These are phyloP conservation scores for Neopelma chrysocephalum DNA, from an alignment of 2,797 vertebrate genomes.

Conservation along the genomic window DNA sequence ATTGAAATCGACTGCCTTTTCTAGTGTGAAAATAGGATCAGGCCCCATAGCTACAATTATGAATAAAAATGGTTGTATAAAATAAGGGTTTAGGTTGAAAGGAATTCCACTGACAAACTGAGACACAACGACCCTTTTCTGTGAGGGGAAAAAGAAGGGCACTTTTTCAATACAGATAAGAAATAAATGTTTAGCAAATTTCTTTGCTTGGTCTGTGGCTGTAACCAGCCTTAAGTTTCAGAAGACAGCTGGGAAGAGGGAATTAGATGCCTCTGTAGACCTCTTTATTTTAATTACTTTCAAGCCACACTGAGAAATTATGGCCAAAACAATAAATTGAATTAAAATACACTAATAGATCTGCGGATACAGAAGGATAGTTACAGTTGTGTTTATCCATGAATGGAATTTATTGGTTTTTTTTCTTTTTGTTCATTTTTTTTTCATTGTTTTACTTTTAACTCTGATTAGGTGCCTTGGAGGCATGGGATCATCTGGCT, in stretches of 20 bases:
- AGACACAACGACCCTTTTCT: neutral
- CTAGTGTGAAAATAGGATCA: conserved; percentile 19
- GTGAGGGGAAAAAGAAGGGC: neutral
- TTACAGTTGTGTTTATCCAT: neutral
- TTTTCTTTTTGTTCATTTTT: neutral
- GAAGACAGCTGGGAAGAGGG: neutral
- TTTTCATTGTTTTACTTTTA: neutral
- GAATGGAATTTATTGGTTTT: accelerated
- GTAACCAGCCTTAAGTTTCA: neutral
- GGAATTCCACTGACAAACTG: neutral
- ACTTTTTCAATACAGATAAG: neutral
- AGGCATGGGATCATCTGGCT: neutral
- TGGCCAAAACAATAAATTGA: neutral
- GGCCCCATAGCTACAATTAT: neutral
- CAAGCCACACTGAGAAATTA: neutral
- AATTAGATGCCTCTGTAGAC: neutral
- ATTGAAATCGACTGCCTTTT: conserved; percentile 34
- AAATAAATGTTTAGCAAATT: neutral
- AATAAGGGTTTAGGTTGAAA: neutral
- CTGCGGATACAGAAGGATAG: neutral
- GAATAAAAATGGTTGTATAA: conserved; percentile 1
- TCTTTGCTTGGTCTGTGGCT: neutral
- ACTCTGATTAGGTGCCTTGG: neutral
- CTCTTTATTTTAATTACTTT: neutral
- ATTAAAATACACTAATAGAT: neutral